A percentile compares a stretch with the other conserved stretches of the same genome.
Conservation (phyloP, 2,888 invertebrate species). For the Epistrophe eligans region DNA sequence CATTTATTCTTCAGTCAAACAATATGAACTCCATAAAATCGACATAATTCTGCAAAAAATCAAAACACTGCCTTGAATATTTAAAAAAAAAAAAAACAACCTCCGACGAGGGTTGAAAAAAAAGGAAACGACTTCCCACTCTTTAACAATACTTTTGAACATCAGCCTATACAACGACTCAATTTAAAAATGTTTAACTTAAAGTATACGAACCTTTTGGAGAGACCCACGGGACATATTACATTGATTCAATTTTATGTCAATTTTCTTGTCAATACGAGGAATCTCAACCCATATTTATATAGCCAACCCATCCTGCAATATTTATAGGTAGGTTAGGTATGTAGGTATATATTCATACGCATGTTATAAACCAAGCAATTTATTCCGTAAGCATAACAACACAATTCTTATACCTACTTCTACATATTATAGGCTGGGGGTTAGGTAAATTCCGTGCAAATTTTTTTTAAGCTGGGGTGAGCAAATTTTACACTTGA, state of each 20-base stretch:
- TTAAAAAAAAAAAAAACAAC: constrained; percentile 12
- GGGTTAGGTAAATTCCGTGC: constrained; percentile 42
- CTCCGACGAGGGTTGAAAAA: constrained; percentile 10
- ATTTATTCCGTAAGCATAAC: constrained; percentile 67
- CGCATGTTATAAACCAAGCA: constrained; percentile 64
- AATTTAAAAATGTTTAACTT: constrained; percentile 74
- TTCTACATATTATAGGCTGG: not conserved
- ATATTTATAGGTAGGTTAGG: not conserved
- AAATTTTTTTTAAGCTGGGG: constrained; percentile 53
- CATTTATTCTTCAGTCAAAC: not conserved
- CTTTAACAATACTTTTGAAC: constrained; percentile 13
- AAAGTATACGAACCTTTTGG: constrained; percentile 25
- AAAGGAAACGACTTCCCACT: not conserved
- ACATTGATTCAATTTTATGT: constrained; percentile 85
- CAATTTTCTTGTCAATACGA: constrained; percentile 84
- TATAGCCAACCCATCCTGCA: not conserved
- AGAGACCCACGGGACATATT: constrained; percentile 83
- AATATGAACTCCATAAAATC: constrained; percentile 19
- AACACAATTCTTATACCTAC: constrained; percentile 36
- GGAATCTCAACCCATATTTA: constrained; percentile 63
- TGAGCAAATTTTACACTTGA: constrained; percentile 66
- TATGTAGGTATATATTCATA: not conserved
- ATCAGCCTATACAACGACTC: constrained; percentile 45
- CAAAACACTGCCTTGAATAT: constrained; percentile 50
- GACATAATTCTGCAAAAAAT: constrained; percentile 31